phyloP scores from a whole-genome alignment of 1,140 invertebrate species.

The Drosophila insularis region DNA sequence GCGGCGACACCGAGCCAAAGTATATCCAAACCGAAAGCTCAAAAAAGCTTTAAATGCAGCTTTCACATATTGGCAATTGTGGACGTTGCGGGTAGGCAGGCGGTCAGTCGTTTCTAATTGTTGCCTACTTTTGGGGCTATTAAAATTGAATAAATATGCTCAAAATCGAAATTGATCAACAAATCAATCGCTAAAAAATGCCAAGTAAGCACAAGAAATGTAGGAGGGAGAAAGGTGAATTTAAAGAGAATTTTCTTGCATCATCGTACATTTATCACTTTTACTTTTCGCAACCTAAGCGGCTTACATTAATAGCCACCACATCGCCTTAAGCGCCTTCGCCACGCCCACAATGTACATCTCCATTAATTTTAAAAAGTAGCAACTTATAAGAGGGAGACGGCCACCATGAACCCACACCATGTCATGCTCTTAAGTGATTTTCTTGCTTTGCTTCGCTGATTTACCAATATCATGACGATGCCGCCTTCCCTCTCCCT shows the following conservation, averaged over 20 bases:
- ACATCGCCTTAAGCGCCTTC: background rate
- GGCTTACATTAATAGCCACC: conserved; percentile 27
- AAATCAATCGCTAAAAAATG: conserved; percentile 47
- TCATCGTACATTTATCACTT: conserved; percentile 6
- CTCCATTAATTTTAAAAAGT: conserved; percentile 76
- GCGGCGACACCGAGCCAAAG: no score
- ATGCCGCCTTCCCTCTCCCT: background rate
- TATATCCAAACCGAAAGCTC: no score
- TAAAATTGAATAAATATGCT: background rate
- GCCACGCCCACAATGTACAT: conserved; percentile 36
- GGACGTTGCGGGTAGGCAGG: no score
- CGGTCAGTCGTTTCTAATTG: no score
- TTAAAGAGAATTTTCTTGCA: conserved; percentile 20
- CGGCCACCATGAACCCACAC: background rate
- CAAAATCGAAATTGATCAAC: background rate
- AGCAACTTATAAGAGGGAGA: conserved; percentile 64
- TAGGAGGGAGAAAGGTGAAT: background rate
- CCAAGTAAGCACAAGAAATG: background rate
- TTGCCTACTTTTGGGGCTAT: no score
- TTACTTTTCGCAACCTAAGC: conserved; percentile 50
- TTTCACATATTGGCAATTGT: no score
- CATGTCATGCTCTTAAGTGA: conserved; percentile 73
- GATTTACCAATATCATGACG: conserved; percentile 52
- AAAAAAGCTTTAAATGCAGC: no score
- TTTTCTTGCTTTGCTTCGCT: conserved; percentile 54